Conservation (phyloP, 2,113 vertebrate genomes). For the Saccopteryx bilineata region DNA sequence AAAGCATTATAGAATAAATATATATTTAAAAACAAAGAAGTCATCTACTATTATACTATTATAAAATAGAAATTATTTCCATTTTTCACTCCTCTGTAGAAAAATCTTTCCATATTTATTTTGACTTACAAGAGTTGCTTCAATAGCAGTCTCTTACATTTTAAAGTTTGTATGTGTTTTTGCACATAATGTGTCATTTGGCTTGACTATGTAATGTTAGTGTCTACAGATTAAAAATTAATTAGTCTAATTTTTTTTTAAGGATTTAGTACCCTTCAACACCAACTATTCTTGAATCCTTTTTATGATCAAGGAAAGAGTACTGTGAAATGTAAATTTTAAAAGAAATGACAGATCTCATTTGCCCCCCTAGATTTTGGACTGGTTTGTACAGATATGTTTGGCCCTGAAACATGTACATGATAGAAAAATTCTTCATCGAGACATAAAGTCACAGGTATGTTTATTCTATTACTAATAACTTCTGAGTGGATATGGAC, state of each 20-base stretch:
- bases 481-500: not conserved
- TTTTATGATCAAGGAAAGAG: slow-evolving; percentile 10
- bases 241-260: slow-evolving; percentile 46
- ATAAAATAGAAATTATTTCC: slow-evolving; percentile 15
- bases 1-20: not conserved
- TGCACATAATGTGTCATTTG: not conserved
- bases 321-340: slow-evolving; percentile 38
- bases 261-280: not conserved
- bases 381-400: slow-evolving; percentile 99
- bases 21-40: not conserved
- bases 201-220: slow-evolving; percentile 15
- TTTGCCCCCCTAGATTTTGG: slow-evolving; percentile 91
- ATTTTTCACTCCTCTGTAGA: slow-evolving; percentile 34
- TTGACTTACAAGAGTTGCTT: not conserved
- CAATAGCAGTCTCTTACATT: not conserved
- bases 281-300: not conserved
- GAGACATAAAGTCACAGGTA: slow-evolving; percentile 99
- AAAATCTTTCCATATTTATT: not conserved
- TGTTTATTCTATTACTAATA: slow-evolving; percentile 51
- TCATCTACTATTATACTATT: not conserved
- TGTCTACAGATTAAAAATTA: slow-evolving; percentile 17
- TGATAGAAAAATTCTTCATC: slow-evolving; percentile 97
- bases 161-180: not conserved
- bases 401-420: slow-evolving; percentile 98
- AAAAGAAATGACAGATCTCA: slow-evolving; percentile 38